phyloP scores from a whole-genome alignment of 1,140 invertebrate genomes.

The Ptiloglossa arizonensis region DNA sequence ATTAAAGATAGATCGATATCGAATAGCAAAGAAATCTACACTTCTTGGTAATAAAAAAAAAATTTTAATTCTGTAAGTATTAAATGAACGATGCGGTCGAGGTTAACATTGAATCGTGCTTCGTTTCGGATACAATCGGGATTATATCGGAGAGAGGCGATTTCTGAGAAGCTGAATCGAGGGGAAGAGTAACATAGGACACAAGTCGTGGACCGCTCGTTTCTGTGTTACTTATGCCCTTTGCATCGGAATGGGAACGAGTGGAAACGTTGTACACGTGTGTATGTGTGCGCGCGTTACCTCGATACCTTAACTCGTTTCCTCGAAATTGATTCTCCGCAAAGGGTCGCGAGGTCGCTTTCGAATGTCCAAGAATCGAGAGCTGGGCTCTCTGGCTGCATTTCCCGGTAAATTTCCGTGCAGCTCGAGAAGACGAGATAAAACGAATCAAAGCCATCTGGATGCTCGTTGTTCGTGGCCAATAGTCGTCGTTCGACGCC shows the following conservation, averaged over 20 bases:
- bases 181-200: not conserved
- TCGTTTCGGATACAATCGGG: no score
- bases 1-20: no score
- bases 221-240: not conserved
- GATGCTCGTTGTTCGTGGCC: slow-evolving; percentile 34
- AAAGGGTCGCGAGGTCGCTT: slow-evolving; percentile 4
- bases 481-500: slow-evolving; percentile 1
- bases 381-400: not conserved
- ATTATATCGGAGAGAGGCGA: no score
- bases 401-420: slow-evolving; percentile 1
- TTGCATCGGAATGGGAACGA: not conserved
- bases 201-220: not conserved
- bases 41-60: no score
- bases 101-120: no score
- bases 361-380: slow-evolving; percentile 2
- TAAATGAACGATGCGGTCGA: no score
- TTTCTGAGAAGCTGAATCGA: no score
- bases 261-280: not conserved
- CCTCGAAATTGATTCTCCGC: slow-evolving; percentile 14
- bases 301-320: slow-evolving; percentile 2
- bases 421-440: not conserved
- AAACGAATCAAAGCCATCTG: slow-evolving; percentile 3
- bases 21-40: no score
- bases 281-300: not conserved
- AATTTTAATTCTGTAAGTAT: no score